Evolutionary conservation across 2,888 invertebrate species (phyloP), one percentile per base, ranked within the genome.

Genomic region (Trissoscelio sp.): DNA sequence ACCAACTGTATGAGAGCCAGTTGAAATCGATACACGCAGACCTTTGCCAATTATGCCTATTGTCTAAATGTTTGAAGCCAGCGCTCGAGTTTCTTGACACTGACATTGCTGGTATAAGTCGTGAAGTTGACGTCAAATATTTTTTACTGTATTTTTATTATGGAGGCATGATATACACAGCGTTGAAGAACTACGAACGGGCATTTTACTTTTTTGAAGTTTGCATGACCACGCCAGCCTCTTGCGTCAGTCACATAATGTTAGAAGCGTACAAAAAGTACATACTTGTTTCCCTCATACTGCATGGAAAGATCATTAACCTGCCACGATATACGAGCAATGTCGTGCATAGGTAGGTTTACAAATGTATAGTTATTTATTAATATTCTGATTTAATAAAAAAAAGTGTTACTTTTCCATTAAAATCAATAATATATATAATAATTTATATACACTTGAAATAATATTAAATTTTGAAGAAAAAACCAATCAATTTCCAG

Each of bases 241-340:
- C 96, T 93, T 97, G 97, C 37, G 97, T 99, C 78, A 98, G 98
- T 79, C 97, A 98, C 91, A 97, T 99, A 80, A 98, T 99, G 98
- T 93, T 99, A 79, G 99, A 99, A 92, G 96, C 98, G 11, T 99
- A 98, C 92, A 99, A 99, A 92, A 99, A 99, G 91, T 98, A 96
- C 89, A 96, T 98, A 87, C 93, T 99, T 84, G 96, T 99, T 37
- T 97, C 98, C 39, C 93, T 98, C 73, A 96, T 99, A 89, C 92
- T 97, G 79, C 95, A 97, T 92, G 98, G 98, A 88, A 98, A 98
- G 94, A 96, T 97, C 88, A 92, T 93, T 79, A 92, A 92, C 81
- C 94, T 97, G 91, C 98, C 98, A 18, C 98, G 98, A 92, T 98
- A 97, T 92, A 96, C 97, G 74, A 96, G 97, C 75, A 96, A 97